Percentiles rank a stretch among this genome's conserved stretches.
Evolutionary conservation across 2,113 vertebrate species (phyloP).

Genomic region (Percopsis transmontana): DNA sequence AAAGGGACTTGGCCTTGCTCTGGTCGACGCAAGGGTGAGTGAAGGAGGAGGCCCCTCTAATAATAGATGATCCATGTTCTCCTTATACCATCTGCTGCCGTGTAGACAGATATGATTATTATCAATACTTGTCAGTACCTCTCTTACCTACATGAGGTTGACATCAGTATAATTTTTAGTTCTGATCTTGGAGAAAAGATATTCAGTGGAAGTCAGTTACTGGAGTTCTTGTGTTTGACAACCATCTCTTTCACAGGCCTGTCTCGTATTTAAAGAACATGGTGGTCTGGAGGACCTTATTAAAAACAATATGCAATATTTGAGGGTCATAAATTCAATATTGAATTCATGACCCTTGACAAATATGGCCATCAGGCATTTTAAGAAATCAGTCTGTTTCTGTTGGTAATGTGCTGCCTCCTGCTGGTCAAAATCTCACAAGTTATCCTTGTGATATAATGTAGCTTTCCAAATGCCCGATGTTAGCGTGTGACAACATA

Average conservation of each 20-base stretch:
- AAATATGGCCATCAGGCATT: too few relatives aligned
- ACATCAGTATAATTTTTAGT: too few relatives aligned
- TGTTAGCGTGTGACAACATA: not conserved
- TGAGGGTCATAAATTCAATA: too few relatives aligned
- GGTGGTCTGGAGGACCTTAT: not conserved
- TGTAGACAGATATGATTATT: not conserved
- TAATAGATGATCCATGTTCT: too few relatives aligned
- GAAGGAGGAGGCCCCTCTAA: not conserved
- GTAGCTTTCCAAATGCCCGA: not conserved
- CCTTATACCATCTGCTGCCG: too few relatives aligned
- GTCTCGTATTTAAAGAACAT: not conserved
- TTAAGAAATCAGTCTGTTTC: too few relatives aligned
- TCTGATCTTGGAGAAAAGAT: too few relatives aligned
- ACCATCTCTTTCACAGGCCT: not conserved
- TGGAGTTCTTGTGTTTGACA: not conserved
- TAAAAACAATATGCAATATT: too few relatives aligned
- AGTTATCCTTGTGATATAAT: not conserved
- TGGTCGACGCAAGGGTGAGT: conserved; percentile 79
- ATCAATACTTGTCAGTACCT: too few relatives aligned
- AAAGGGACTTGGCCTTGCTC: conserved; percentile 72
- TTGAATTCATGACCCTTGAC: too few relatives aligned
- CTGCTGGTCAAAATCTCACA: not conserved
- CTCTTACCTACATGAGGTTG: too few relatives aligned
- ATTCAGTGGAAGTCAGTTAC: not conserved
- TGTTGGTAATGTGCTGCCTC: not conserved